Conservation (phyloP, 2,888 invertebrate genomes). For the Lasioglossum vierecki region DNA sequence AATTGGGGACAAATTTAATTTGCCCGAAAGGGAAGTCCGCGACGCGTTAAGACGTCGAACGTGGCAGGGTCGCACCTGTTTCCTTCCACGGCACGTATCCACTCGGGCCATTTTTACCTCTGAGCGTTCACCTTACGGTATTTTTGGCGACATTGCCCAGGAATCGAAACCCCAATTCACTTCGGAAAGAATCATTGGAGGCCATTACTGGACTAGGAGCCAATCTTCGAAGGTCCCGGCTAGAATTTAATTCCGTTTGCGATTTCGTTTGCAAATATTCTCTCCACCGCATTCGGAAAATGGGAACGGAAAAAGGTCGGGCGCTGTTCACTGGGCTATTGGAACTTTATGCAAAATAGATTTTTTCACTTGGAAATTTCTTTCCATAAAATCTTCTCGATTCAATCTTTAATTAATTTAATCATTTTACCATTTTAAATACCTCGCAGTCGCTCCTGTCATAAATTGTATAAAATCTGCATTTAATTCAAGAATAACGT, state of each 20-base stretch:
- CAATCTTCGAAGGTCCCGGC: not conserved
- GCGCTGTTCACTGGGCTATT: not conserved
- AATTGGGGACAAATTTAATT: conserved; percentile 79
- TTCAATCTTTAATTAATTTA: not conserved
- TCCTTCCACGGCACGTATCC: conserved; percentile 40
- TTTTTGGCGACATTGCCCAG: not conserved
- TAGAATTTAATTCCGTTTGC: not conserved
- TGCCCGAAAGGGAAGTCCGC: conserved; percentile 57
- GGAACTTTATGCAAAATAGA: not conserved
- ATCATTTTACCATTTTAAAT: not conserved
- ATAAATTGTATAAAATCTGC: not conserved
- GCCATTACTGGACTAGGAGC: not conserved
- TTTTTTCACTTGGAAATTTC: not conserved
- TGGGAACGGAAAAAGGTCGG: not conserved
- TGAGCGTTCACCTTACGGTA: not conserved
- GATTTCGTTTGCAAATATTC: not conserved
- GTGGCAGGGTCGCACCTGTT: conserved; percentile 37
- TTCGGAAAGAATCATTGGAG: not conserved
- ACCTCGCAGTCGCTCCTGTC: not conserved
- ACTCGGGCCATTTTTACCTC: conserved; percentile 10
- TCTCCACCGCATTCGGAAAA: not conserved
- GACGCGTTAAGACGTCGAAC: conserved; percentile 33
- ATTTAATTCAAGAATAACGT: too few species aligned
- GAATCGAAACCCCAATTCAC: not conserved
- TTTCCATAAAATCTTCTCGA: not conserved